These are phyloP conservation scores for Berghia stephanieae DNA, from an alignment of 1,140 invertebrate genomes.

Conservation along the genomic window DNA sequence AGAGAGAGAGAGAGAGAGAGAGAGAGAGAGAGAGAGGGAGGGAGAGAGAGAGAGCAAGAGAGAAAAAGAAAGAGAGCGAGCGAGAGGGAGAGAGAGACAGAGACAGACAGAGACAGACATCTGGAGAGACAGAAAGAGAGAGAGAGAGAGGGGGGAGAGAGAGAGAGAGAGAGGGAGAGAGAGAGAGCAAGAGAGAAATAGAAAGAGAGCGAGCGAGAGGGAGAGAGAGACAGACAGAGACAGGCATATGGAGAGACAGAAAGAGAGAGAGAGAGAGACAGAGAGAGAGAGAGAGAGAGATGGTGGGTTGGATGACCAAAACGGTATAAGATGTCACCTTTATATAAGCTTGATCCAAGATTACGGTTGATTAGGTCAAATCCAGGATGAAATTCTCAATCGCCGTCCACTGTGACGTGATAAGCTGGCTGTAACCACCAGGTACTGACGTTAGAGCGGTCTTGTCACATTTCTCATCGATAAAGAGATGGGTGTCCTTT, in stretches of 20 bases:
- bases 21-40: background rate
- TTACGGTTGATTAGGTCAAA: background rate
- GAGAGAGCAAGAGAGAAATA: no score
- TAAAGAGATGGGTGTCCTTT: background rate
- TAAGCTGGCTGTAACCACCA: no score
- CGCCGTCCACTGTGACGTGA: no score
- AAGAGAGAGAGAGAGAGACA: background rate
- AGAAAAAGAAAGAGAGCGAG: no score
- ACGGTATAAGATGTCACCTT: background rate
- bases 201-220: no score
- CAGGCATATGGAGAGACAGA: no score
- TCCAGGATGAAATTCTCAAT: background rate
- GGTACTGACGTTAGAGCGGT: no score
- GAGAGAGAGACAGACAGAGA: no score
- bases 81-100: constrained; percentile 6
- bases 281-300: constrained; percentile 3
- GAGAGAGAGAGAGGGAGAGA: constrained; percentile 2
- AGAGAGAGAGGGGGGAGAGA: background rate
- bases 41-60: no score
- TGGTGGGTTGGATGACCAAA: background rate
- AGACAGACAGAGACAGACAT: background rate
- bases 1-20: background rate
- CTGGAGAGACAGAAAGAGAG: background rate
- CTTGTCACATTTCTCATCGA: no score
- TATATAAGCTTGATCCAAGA: background rate